Conservation (phyloP, 2,888 invertebrate genomes). For the Eristalis arbustorum region DNA sequence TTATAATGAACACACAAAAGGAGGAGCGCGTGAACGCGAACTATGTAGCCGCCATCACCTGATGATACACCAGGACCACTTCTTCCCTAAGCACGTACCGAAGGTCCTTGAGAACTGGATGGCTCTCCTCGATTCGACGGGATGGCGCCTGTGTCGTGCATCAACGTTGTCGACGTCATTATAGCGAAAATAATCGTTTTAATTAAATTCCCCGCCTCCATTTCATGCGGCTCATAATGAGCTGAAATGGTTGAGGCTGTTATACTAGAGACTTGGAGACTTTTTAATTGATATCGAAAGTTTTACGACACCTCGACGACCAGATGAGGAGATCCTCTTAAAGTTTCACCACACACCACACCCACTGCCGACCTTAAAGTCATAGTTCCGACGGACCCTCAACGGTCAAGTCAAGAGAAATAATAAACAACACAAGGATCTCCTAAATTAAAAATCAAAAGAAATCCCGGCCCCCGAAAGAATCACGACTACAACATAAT, state of each 20-base stretch:
- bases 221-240: conserved; percentile 45
- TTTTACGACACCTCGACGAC: conserved; percentile 14
- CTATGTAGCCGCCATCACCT: conserved; percentile 15
- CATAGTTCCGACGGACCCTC: background rate
- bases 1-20: conserved; percentile 64
- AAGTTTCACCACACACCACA: background rate
- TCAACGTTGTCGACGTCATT: conserved; percentile 1
- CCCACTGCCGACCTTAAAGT: background rate
- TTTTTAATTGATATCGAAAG: conserved; percentile 70
- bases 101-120: background rate
- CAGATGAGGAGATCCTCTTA: background rate
- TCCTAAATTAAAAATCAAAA: conserved; percentile 69
- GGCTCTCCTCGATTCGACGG: background rate
- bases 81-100: background rate
- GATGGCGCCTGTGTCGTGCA: background rate
- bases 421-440: conserved; percentile 47
- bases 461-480: conserved; percentile 64
- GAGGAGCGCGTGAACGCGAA: background rate
- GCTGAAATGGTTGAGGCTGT: conserved; percentile 29
- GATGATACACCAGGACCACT: conserved; percentile 5
- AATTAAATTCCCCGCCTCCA: conserved; percentile 49
- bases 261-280: conserved; percentile 48
- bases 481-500: conserved; percentile 60
- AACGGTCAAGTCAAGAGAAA: conserved; percentile 1
- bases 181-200: conserved; percentile 58